These are phyloP conservation scores for Notodonta ziczac DNA, from an alignment of 2,888 invertebrate genomes.

Conservation along the genomic window DNA sequence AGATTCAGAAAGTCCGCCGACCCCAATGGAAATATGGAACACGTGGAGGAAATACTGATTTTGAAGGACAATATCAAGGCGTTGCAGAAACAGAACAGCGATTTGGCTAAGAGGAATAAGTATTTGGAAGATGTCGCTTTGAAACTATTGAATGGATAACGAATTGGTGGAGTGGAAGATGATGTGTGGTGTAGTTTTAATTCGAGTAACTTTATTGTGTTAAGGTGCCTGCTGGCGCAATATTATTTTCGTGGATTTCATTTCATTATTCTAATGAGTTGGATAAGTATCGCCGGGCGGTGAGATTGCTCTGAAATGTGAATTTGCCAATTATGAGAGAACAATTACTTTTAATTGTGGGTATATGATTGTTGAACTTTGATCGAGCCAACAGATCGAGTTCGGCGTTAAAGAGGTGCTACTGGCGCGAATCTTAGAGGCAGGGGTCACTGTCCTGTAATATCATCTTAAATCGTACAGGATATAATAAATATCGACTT, in stretches of 20 bases:
- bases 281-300: neutral
- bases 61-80: conserved; percentile 34
- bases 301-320: no score
- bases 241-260: neutral
- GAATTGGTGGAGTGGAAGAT: neutral
- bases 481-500: neutral
- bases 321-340: neutral
- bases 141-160: conserved; percentile 19
- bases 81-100: conserved; percentile 27
- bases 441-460: neutral
- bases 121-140: conserved; percentile 33
- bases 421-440: no score
- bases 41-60: conserved; percentile 25
- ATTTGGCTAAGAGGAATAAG: conserved; percentile 27
- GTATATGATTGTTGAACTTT: neutral
- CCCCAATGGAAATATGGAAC: conserved; percentile 16
- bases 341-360: neutral
- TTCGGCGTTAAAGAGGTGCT: no score
- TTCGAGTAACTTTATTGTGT: neutral
- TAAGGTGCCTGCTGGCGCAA: neutral
- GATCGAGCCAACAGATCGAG: neutral
- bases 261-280: neutral
- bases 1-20: conserved; percentile 27
- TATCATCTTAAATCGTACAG: neutral
- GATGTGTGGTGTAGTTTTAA: neutral